Evolutionary conservation across 2,888 invertebrate species (phyloP), one percentile per base, ranked within the genome.

Genomic region (Drymonia ruficornis): DNA sequence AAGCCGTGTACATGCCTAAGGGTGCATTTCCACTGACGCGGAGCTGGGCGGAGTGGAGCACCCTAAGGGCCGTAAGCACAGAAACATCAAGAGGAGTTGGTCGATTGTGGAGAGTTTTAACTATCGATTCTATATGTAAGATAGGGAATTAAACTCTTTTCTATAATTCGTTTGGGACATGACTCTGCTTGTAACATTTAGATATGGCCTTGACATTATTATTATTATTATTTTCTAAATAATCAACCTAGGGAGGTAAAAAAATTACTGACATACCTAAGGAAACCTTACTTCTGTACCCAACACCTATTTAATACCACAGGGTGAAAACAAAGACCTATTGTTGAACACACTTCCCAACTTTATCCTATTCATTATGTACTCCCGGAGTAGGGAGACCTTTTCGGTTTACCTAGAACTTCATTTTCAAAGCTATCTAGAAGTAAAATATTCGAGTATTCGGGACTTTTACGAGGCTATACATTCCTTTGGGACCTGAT

Each of bases 271-370:
- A 31, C 9, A 42, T 8, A 42, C 11, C 36, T 36, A n/a, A 0
- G n/a, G 4, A 5, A n/a, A 13, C 9, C n/a, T 5, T n/a, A 36
- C 36, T 36, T 31, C 13, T n/a, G n/a, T n/a, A n/a, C n/a, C 36
- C 11, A 36, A 36, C 36, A 36, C 36, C 36, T 36, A 36, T n/a
- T 36, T 36, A 36, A 36, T 36, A 36, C 36, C 51, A 23, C 44
- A 19, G 54, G 40, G 51, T 49, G 56, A 43, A 63, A 56, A 70
- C 67, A 67, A 65, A 49, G 56, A 28, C 19, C 50, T 53, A 58
- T 70, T 69, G 70, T 67, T 55, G 51, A 56, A 46, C 54, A 54
- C 62, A 59, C 62, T 67, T 57, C 60, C 59, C 60, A 59, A 67
- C 49, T 62, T 59, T 57, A 63, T 58, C 57, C n/a, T 45, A 45